Conservation (phyloP, 2,797 vertebrate species). For the Gymnodraco acuticeps region DNA sequence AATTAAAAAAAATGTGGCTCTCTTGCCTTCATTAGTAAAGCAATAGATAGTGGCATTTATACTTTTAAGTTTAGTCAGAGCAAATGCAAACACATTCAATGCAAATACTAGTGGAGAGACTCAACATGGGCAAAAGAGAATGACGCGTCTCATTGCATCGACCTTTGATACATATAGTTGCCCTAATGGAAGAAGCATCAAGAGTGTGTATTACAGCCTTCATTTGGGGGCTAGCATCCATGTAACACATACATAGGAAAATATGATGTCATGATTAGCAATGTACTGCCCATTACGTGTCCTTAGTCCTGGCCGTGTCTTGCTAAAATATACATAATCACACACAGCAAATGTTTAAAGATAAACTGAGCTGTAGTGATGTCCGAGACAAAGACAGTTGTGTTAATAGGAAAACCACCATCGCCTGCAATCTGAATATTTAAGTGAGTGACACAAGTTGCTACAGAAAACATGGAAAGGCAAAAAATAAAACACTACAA, state of each 20-base stretch:
- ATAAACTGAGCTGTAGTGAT: constrained; percentile 24
- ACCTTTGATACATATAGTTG: not conserved
- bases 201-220: not conserved
- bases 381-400: constrained; percentile 14
- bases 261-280: constrained; percentile 25
- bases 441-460: constrained; percentile 6
- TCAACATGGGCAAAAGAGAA: constrained; percentile 4
- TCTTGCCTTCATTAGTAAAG: not conserved
- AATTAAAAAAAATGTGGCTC: constrained; percentile 1
- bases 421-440: constrained; percentile 35
- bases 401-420: constrained; percentile 20
- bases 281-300: constrained; percentile 18
- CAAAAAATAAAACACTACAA: constrained; percentile 7
- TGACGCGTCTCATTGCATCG: not conserved
- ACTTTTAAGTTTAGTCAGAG: constrained; percentile 13
- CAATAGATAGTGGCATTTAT: constrained; percentile 13
- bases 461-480: constrained; percentile 30
- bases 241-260: not conserved
- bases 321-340: constrained; percentile 32
- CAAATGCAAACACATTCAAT: not conserved
- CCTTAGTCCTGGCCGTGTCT: constrained; percentile 12
- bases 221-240: not conserved
- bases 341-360: constrained; percentile 25
- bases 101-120: not conserved
- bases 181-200: not conserved